Percentiles rank a stretch among this genome's conserved stretches.
Conservation (phyloP, 2,113 vertebrate genomes). For the Engystomops pustulosus region DNA sequence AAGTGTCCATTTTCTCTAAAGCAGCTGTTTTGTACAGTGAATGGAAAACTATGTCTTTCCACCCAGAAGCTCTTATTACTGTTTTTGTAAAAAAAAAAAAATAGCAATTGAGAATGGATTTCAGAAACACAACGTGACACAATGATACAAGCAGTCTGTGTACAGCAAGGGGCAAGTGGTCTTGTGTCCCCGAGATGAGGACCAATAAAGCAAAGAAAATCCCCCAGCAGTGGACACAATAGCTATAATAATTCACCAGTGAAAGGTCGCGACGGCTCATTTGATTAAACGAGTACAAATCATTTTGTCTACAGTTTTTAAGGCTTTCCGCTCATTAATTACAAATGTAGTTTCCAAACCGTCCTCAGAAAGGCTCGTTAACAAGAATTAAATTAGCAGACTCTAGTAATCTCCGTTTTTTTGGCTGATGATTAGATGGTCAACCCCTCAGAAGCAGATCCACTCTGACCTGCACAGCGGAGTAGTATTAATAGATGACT, state of each 20-base stretch:
- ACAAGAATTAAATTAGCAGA: slow-evolving; percentile 20
- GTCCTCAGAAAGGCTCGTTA: slow-evolving; percentile 13
- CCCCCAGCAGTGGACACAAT: neutral
- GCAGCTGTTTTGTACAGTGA: neutral
- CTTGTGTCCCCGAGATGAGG: neutral
- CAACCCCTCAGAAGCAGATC: too few species aligned
- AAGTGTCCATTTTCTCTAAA: neutral
- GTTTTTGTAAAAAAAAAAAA: neutral
- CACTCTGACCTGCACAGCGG: too few species aligned
- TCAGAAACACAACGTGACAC: neutral
- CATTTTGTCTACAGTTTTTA: slow-evolving; percentile 19
- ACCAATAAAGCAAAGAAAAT: neutral
- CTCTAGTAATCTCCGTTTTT: too few species aligned
- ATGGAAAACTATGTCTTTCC: neutral
- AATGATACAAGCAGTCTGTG: neutral
- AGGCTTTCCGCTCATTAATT: slow-evolving; percentile 28
- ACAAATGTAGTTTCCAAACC: slow-evolving; percentile 21
- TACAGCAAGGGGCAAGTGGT: neutral
- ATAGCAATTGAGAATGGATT: neutral
- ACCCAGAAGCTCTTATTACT: neutral
- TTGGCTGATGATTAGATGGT: too few species aligned
- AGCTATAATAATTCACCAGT: slow-evolving; percentile 2
- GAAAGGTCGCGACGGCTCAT: neutral
- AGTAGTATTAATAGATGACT: too few species aligned
- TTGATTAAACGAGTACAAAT: slow-evolving; percentile 1